Evolutionary conservation across 2,888 invertebrate species (phyloP).

Genomic region (Pandemis corylana): DNA sequence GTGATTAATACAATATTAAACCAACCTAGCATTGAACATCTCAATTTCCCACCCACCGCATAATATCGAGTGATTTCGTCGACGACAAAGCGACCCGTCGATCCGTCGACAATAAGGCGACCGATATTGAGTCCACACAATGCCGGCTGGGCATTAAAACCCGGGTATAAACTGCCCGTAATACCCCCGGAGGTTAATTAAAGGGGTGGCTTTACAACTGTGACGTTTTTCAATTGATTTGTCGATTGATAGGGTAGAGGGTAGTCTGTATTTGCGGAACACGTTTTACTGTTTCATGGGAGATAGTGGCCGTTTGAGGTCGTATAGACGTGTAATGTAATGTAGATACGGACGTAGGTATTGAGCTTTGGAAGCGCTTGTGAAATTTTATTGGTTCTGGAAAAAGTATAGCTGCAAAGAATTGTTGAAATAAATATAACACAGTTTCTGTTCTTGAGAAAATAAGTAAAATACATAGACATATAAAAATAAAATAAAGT

Average conservation of each 20-base stretch:
- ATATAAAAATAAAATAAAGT: too few species aligned
- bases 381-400: background rate
- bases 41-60: conserved; percentile 20
- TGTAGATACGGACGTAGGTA: background rate
- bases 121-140: conserved; percentile 78
- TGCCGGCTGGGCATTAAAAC: conserved; percentile 68
- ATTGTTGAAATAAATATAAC: too few species aligned
- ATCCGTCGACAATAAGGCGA: conserved; percentile 65
- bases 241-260: conserved; percentile 50
- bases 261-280: conserved; percentile 14
- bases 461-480: too few species aligned
- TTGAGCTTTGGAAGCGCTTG: background rate
- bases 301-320: background rate
- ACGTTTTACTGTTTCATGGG: conserved; percentile 18
- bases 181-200: conserved; percentile 73
- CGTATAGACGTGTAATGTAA: background rate
- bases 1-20: conserved; percentile 21
- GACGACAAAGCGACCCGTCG: conserved; percentile 55
- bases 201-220: conserved; percentile 64
- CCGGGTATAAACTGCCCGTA: conserved; percentile 71
- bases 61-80: conserved; percentile 26
- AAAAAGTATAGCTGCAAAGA: background rate
- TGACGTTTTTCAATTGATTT: conserved; percentile 70
- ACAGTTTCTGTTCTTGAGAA: too few species aligned
- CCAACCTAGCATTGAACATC: conserved; percentile 10